These are phyloP conservation scores for Zoroaster sp. DNA, from an alignment of 53 echinoderm and acorn worm genomes.

Conservation along the genomic window DNA sequence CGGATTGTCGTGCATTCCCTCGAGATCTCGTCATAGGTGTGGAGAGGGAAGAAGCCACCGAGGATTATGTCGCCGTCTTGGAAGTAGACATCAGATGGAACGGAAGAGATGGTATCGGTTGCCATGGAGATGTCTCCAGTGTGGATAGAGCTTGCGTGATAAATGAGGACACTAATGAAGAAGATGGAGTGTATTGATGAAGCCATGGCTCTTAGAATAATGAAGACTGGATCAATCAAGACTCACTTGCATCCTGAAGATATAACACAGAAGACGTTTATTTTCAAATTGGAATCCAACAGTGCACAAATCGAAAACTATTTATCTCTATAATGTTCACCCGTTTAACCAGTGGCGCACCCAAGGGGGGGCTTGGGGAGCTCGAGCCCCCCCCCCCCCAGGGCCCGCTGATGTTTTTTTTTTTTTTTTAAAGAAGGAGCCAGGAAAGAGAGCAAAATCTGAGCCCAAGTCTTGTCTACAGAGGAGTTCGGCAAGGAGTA, in stretches of 20 bases:
- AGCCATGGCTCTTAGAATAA: neutral
- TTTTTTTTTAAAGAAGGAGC: no score
- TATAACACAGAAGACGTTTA: no score
- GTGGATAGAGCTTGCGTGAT: neutral
- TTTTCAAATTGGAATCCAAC: neutral
- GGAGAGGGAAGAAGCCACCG: constrained; percentile 83
- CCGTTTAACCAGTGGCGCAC: no score
- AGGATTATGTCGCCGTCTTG: constrained; percentile 80
- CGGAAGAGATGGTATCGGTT: neutral
- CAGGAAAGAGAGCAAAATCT: no score
- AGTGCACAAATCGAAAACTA: no score
- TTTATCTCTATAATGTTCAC: no score
- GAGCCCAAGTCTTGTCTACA: no score
- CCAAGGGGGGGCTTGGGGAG: no score
- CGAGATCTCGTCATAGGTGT: constrained; percentile 55
- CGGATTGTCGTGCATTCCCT: constrained; percentile 53
- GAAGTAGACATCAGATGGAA: constrained; percentile 54
- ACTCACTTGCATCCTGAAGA: no score
- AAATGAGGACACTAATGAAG: neutral
- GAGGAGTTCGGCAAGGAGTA: no score
- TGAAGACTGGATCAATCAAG: neutral
- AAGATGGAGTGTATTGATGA: neutral
- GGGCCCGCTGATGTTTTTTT: no score
- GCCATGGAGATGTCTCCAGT: neutral
- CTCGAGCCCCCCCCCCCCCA: no score